Conservation (phyloP, 2,113 vertebrate genomes). For the Tylochromis polylepis region DNA sequence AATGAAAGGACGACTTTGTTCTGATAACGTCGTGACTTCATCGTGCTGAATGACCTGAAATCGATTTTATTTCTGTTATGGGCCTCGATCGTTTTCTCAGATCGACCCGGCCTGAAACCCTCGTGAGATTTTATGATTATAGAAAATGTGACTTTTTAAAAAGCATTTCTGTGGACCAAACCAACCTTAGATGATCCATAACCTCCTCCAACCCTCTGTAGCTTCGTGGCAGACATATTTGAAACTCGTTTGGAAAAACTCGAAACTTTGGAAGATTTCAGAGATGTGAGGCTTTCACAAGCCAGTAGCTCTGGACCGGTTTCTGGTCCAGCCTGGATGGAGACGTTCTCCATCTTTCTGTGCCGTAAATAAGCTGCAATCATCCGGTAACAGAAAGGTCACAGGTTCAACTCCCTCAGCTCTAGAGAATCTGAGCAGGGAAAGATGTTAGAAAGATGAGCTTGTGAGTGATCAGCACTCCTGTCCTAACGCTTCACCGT, state of each 20-base stretch:
- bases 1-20: neutral
- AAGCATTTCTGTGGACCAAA: neutral
- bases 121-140: neutral
- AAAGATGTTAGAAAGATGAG: neutral
- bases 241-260: neutral
- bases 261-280: neutral
- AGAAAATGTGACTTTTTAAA: neutral
- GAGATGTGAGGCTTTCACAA: neutral
- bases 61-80: neutral
- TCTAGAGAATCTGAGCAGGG: neutral
- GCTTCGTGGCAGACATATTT: neutral
- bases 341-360: neutral
- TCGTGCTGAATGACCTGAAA: neutral
- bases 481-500: neutral
- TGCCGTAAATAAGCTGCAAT: neutral
- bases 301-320: neutral
- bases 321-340: neutral
- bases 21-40: neutral
- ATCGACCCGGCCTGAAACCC: neutral
- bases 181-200: neutral
- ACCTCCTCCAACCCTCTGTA: neutral
- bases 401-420: neutral
- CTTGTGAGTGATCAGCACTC: neutral
- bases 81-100: neutral
- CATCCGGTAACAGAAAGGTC: neutral